phyloP scores from a whole-genome alignment of 2,888 invertebrate genomes.

The Oxytorus armatus region DNA sequence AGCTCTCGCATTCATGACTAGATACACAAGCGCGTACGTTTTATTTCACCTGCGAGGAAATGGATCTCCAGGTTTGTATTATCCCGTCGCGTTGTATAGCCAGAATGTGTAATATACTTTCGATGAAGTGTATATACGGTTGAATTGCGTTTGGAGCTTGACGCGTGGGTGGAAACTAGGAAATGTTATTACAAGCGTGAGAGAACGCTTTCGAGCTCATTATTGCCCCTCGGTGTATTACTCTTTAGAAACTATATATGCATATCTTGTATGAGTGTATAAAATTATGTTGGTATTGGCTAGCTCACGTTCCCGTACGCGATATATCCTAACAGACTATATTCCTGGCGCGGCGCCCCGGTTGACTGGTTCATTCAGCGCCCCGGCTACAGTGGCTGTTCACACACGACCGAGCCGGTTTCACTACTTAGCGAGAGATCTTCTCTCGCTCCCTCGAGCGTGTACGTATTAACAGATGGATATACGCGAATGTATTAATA shows the following conservation, averaged over 20 bases:
- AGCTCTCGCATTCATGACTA: not conserved
- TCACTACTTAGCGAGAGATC: constrained; percentile 64
- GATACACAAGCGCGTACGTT: not conserved
- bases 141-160: constrained; percentile 2
- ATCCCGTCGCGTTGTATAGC: constrained; percentile 25
- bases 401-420: constrained; percentile 62
- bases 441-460: constrained; percentile 54
- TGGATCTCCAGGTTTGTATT: constrained; percentile 44
- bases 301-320: constrained; percentile 42
- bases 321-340: constrained; percentile 29
- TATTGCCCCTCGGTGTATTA: constrained; percentile 53
- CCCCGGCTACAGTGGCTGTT: constrained; percentile 49
- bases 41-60: constrained; percentile 46
- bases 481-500: not conserved
- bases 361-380: constrained; percentile 65
- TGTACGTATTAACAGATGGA: constrained; percentile 16
- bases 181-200: constrained; percentile 66
- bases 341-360: constrained; percentile 57
- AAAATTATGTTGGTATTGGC: constrained; percentile 45
- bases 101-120: constrained; percentile 48
- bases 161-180: constrained; percentile 60
- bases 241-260: constrained; percentile 3
- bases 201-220: constrained; percentile 66
- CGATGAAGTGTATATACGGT: constrained; percentile 44
- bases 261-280: not conserved